Evolutionary conservation across 1,140 invertebrate species (phyloP).

Genomic region (Pseudachorutes palmiensis): DNA sequence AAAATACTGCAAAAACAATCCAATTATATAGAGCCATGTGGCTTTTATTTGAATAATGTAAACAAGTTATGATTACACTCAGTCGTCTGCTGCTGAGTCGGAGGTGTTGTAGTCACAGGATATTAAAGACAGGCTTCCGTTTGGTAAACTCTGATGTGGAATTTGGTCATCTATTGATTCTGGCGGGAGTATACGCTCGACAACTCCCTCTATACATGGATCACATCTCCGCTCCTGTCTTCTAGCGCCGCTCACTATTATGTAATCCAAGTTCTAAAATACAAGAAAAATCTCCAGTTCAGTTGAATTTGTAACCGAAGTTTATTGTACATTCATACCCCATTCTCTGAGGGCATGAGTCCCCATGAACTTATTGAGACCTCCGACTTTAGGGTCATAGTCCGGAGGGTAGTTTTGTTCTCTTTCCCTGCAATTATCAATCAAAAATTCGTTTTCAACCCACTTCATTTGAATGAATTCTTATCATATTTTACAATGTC

Average conservation of each 20-base stretch:
- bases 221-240: conserved; percentile 98
- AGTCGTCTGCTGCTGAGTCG: conserved; percentile 1
- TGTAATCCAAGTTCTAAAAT: conserved; percentile 95
- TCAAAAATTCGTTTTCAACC: no score
- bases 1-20: no score
- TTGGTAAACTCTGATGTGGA: no score
- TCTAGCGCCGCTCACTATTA: conserved; percentile 85
- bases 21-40: no score
- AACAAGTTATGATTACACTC: not conserved
- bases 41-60: no score
- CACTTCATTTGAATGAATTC: no score
- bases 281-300: conserved; percentile 97
- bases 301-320: conserved; percentile 94
- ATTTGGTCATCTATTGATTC: no score
- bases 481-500: no score
- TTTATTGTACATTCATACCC: conserved; percentile 98
- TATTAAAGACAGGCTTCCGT: conserved; percentile 19
- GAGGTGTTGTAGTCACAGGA: conserved; percentile 22
- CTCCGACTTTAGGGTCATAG: conserved; percentile 87
- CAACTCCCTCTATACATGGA: conserved; percentile 91
- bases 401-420: conserved; percentile 99
- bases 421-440: no score
- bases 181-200: no score
- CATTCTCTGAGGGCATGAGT: conserved; percentile 93
- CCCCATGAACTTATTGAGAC: conserved; percentile 86